Evolutionary conservation across 2,113 vertebrate genomes (phyloP).

Genomic region (Craseonycteris thonglongyai): DNA sequence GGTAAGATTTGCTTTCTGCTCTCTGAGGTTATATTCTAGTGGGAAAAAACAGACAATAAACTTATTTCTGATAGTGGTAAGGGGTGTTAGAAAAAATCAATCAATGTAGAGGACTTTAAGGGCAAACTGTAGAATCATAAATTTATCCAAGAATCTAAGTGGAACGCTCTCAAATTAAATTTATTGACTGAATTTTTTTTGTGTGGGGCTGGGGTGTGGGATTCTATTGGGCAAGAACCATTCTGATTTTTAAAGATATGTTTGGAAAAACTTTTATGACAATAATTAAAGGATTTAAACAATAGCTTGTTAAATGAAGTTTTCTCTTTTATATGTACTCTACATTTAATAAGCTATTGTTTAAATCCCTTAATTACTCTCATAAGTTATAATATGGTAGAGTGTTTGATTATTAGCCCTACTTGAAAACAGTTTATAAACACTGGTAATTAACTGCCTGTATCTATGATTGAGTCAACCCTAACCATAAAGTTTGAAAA

Average conservation of each 20-base stretch:
- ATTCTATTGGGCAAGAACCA: neutral
- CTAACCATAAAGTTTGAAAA: constrained; percentile 24
- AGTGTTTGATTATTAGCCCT: constrained; percentile 36
- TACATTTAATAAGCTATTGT: too few species aligned
- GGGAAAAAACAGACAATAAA: too few species aligned
- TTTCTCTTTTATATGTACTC: constrained; percentile 28
- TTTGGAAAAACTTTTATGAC: neutral
- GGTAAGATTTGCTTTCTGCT: neutral
- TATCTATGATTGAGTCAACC: neutral
- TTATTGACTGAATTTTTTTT: too few species aligned
- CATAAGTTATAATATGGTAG: too few species aligned
- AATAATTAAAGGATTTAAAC: constrained; percentile 51
- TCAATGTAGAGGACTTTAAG: neutral
- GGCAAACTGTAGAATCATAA: neutral
- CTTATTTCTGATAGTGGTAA: too few species aligned
- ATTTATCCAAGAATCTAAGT: neutral
- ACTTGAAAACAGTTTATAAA: constrained; percentile 31
- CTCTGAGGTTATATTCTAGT: too few species aligned
- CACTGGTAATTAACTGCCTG: constrained; percentile 23
- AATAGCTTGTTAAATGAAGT: constrained; percentile 4
- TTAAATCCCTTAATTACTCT: too few species aligned
- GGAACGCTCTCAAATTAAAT: neutral
- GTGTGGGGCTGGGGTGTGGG: too few species aligned
- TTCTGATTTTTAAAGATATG: constrained; percentile 3
- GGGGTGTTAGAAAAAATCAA: neutral